phyloP scores from a whole-genome alignment of 2,888 invertebrate genomes.

The Xiphydria camelus region DNA sequence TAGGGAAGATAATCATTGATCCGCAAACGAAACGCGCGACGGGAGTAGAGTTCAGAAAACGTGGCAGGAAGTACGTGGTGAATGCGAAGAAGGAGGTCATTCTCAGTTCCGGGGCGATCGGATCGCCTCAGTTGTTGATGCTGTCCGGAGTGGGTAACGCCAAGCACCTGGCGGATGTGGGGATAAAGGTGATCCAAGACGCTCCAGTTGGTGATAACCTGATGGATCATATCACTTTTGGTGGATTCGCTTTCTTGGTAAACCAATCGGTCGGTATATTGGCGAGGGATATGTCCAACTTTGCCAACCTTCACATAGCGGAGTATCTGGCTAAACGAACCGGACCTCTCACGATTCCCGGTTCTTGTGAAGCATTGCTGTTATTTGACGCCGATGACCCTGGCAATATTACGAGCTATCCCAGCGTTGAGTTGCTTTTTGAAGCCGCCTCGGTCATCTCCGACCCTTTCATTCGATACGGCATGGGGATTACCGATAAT shows the following conservation, averaged over 20 bases:
- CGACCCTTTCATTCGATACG: slow-evolving; percentile 61
- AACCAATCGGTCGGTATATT: slow-evolving; percentile 55
- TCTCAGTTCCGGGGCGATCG: slow-evolving; percentile 83
- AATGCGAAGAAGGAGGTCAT: slow-evolving; percentile 79
- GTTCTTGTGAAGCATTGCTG: slow-evolving; percentile 64
- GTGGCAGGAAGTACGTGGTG: slow-evolving; percentile 57
- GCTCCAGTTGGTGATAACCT: slow-evolving; percentile 67
- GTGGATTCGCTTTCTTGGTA: slow-evolving; percentile 62
- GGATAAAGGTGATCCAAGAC: slow-evolving; percentile 64
- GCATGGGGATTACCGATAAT: slow-evolving; percentile 63
- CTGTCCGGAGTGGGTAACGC: slow-evolving; percentile 72
- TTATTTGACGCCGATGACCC: slow-evolving; percentile 66
- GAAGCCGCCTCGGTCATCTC: slow-evolving; percentile 65
- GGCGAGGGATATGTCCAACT: slow-evolving; percentile 2
- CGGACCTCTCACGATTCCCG: slow-evolving; percentile 62
- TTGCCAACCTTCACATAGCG: slow-evolving; percentile 19
- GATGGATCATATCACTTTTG: slow-evolving; percentile 67
- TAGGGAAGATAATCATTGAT: too few relatives aligned
- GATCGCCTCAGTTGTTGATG: slow-evolving; percentile 88
- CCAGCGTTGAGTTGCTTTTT: slow-evolving; percentile 73
- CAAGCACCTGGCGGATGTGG: slow-evolving; percentile 61
- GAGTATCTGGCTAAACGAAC: slow-evolving; percentile 40
- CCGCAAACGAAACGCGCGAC: too few relatives aligned
- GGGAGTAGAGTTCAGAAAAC: slow-evolving; percentile 69
- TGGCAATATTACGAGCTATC: slow-evolving; percentile 61